Percentiles rank a stretch among this genome's conserved stretches.
phyloP scores from a whole-genome alignment of 2,888 invertebrate genomes.

The Ochropleura plecta region DNA sequence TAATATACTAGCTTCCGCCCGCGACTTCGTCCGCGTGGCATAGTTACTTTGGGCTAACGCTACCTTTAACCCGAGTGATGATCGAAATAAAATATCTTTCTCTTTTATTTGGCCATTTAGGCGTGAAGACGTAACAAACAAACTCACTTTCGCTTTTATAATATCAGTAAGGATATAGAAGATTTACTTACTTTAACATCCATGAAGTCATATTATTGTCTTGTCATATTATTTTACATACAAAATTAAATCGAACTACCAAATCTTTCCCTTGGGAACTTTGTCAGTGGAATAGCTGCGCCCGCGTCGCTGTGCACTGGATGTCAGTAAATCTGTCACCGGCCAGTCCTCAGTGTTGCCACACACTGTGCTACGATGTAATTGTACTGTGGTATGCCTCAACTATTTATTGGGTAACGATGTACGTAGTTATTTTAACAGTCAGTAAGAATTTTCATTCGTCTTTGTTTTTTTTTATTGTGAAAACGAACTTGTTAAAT shows the following conservation, averaged over 20 bases:
- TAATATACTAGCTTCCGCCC: no score
- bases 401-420: slow-evolving; percentile 50
- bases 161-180: not conserved
- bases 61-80: no score
- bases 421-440: slow-evolving; percentile 12
- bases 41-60: no score
- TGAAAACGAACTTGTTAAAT: not conserved
- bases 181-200: not conserved
- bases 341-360: slow-evolving; percentile 37
- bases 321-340: slow-evolving; percentile 73
- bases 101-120: no score
- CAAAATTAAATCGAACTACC: slow-evolving; percentile 35
- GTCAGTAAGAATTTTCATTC: not conserved
- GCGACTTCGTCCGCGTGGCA: no score
- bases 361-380: slow-evolving; percentile 45
- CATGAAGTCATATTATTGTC: not conserved
- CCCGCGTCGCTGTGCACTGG: slow-evolving; percentile 36
- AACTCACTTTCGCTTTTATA: no score
- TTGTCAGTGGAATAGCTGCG: slow-evolving; percentile 25
- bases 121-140: no score
- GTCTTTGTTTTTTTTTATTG: not conserved
- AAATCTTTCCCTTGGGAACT: slow-evolving; percentile 54
- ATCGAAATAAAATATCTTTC: no score
- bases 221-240: not conserved
- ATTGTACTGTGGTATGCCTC: slow-evolving; percentile 18